Base-by-base conservation (phyloP, 2,113 vertebrate genomes). In the Pterophyllum scalare region DNA sequence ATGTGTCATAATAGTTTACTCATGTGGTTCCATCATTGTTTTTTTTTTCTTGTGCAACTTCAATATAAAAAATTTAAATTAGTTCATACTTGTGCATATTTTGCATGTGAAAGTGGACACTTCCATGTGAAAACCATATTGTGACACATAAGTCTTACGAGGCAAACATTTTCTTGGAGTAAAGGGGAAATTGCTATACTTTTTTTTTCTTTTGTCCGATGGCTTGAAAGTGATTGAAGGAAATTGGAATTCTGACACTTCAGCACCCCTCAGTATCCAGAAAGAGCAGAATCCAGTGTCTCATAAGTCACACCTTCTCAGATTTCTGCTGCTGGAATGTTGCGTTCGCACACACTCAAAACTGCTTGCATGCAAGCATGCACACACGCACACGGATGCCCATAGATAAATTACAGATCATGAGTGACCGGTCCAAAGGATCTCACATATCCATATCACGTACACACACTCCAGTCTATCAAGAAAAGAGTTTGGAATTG, bases 211-310 rank as follows among this genome's bases (percentile, higher is more conserved):
- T 65, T 49, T 1, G 10, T 13, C 65, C 24, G 7, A 31, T 31
- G 10, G 10, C 17, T 70, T 85, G 85, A 61, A 79, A 91, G 88
- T 76, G 88, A 92, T 88, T 91, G 85, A 84, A 92, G 90, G 88
- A 93, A 93, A 94, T 80, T 91, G 82, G 77, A 88, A 91, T 93
- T 94, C 85, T 91, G 89, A 91, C 94, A 93, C 93, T 93, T 92
- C 88, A 77, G 90, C 91, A 87, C 89, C 89, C 88, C 76, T 84
- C 80, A 56, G 84, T 60, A 92, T 77, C 81, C 80, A 91, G 90
- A 92, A 93, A 86, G 85, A 90, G 85, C 77, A 80, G 81, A 93
- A 93, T 92, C 87, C 81, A 92, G 87, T 80, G 89, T 93, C 91
- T 93, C 43, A 70, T 90, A 91, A 89, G 88, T 95, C 89, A 84